Base-by-base conservation (phyloP, 2,113 vertebrate species). In the Sciurus niger region DNA sequence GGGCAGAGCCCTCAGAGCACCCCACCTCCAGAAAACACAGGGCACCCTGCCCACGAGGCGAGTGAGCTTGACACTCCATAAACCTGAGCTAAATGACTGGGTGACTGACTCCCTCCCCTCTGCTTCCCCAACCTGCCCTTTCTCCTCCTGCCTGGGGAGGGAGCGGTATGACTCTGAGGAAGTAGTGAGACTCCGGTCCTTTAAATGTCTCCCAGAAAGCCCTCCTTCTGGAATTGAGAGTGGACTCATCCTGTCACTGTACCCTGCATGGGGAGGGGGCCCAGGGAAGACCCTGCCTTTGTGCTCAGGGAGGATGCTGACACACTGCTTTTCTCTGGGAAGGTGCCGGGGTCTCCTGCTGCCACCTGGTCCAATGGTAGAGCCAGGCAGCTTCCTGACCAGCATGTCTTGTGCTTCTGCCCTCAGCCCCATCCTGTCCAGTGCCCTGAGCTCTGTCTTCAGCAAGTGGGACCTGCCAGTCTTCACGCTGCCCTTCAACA, bases 381-480 rank as follows among this genome's bases (percentile, higher is more conserved):
- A 48, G 20, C 13, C 12, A 34, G 4, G 68, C 0, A 2, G 18
- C 48, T 4, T 16, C 72, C 58, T 90, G 7, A 95, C 34, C 9
- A 20, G 40, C 4, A 1, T 76, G 25, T 53, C 58, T 51, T 94
- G 24, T 96, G 3, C 89, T 46, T 89, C 96, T 95, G 74, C 78
- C 98, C 84, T 43, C 98, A 99, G 99, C 96, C 99, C 99, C 0
- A 48, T 99, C 79, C 98, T 99, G 91, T 99, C 99, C 93, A 99
- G 99, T 0, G 99, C 99, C 60, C 93, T 99, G 97, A 98, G 98
- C 1, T 99, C 99, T 2, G 97, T 99, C 94, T 99, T 99, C 98
- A 99, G 99, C 92, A 99, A 99, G 93, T 99, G 99, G 99, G 99
- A 99, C 91, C 99, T 99, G 83, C 99, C 99, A 0, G 99, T 99